Percentiles rank a stretch among this genome's conserved stretches.
Conservation (phyloP, 2,888 invertebrate species). For the Leucophora obtusa region DNA sequence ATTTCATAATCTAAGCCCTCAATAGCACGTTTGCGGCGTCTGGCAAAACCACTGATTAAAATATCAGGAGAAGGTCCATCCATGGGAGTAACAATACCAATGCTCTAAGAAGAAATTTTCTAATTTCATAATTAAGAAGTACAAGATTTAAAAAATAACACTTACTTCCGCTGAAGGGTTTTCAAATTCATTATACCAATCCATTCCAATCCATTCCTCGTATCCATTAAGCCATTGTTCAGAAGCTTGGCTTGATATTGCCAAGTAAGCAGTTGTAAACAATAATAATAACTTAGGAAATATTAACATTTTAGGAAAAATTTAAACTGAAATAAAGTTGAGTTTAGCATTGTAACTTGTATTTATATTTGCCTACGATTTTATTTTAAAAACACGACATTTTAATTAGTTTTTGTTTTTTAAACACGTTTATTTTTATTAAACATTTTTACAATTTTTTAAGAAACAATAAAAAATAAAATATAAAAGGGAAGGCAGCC, state of each 20-base stretch:
- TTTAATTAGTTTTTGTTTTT: not conserved
- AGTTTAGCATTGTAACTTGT: not conserved
- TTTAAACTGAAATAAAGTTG: not conserved
- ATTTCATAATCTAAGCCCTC: conserved; percentile 31
- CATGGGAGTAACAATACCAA: conserved; percentile 21
- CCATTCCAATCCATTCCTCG: too few species aligned
- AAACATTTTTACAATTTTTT: not conserved
- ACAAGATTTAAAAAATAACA: not conserved
- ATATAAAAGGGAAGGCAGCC: too few species aligned
- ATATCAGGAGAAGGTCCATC: conserved; percentile 29
- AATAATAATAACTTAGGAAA: not conserved
- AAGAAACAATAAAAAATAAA: not conserved
- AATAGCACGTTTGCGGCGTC: conserved; percentile 11
- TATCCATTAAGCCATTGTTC: not conserved
- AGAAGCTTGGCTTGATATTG: not conserved
- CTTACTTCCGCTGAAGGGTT: not conserved
- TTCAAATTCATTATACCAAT: not conserved
- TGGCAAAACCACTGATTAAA: not conserved
- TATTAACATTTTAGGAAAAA: not conserved
- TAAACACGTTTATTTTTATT: not conserved
- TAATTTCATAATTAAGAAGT: not conserved
- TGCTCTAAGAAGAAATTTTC: not conserved
- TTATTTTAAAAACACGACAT: not conserved
- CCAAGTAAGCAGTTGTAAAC: not conserved
- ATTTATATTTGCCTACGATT: not conserved